phyloP scores from a whole-genome alignment of 2,797 vertebrate species.

The Columba guinea region DNA sequence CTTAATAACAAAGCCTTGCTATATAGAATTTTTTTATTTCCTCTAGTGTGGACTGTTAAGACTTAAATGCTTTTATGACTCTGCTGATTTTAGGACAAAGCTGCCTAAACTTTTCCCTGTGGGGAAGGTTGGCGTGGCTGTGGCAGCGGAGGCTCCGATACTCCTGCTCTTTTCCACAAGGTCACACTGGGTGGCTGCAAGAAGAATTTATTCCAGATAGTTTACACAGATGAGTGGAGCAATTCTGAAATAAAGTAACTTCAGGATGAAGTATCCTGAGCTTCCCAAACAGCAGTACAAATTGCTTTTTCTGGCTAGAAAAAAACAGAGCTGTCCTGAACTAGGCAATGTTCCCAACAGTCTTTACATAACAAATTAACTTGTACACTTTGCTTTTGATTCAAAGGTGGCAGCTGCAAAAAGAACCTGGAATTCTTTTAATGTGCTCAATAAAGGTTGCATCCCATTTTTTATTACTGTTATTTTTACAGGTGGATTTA shows the following conservation, averaged over 20 bases:
- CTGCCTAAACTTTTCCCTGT: background rate
- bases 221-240: background rate
- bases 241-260: background rate
- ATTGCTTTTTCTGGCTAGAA: background rate
- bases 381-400: background rate
- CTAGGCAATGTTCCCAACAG: background rate
- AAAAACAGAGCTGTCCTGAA: background rate
- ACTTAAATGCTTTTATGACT: background rate
- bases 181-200: background rate
- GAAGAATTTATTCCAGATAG: background rate
- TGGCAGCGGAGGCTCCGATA: background rate
- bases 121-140: background rate
- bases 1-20: background rate
- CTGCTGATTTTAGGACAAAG: background rate
- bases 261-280: background rate
- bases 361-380: background rate
- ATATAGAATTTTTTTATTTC: background rate
- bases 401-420: background rate
- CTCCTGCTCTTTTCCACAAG: background rate
- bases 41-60: background rate
- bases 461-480: background rate
- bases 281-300: background rate
- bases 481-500: constrained; percentile 89
- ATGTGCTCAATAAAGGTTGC: constrained; percentile 56
- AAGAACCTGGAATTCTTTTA: background rate